phyloP scores from a whole-genome alignment of 2,113 vertebrate genomes.

The Vicugna pacos region DNA sequence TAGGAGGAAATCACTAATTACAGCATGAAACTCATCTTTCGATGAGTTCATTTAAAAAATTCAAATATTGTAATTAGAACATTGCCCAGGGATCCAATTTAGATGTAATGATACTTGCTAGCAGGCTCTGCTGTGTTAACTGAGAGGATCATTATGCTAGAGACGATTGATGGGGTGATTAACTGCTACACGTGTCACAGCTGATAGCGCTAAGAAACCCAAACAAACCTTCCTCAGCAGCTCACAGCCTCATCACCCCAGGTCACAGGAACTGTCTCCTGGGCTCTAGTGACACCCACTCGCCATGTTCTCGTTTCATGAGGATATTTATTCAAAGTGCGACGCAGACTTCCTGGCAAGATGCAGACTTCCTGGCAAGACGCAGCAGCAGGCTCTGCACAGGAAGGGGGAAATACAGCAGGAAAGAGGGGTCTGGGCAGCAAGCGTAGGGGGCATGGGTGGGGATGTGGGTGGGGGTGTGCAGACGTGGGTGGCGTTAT shows the following conservation, averaged over 20 bases:
- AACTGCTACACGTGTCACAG: background rate
- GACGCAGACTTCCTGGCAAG: background rate
- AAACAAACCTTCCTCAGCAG: background rate
- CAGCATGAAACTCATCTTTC: background rate
- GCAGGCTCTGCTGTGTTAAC: conserved; percentile 17
- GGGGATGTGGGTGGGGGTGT: background rate
- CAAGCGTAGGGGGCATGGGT: rapidly evolving
- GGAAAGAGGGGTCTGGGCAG: background rate
- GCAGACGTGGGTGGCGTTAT: background rate
- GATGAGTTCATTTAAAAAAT: conserved; percentile 50
- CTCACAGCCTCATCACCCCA: background rate
- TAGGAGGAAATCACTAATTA: conserved; percentile 46
- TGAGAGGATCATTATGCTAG: background rate
- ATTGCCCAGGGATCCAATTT: conserved; percentile 50
- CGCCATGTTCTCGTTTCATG: background rate
- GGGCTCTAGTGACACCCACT: background rate
- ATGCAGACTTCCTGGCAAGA: background rate
- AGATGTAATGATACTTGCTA: conserved; percentile 37
- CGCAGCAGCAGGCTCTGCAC: too few relatives aligned
- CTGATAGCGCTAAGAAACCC: background rate
- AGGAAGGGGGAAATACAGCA: background rate
- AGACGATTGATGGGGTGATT: background rate
- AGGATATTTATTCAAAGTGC: background rate
- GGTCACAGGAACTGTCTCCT: background rate
- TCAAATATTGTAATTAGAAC: conserved; percentile 48